phyloP scores from a whole-genome alignment of 2,888 invertebrate genomes.

The Microplitis deprimator region DNA sequence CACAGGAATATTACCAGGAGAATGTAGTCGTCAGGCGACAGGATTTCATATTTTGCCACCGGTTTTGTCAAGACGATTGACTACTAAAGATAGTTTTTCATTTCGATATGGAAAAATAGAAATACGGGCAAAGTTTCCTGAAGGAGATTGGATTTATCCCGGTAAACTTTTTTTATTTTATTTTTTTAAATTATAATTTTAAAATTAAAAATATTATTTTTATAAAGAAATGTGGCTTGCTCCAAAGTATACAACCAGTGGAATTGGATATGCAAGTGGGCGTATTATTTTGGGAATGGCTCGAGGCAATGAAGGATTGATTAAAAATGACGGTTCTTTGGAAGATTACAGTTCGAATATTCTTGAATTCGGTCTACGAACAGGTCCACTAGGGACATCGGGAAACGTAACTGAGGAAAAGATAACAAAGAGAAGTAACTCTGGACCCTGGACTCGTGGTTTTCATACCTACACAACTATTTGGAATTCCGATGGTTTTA shows the following conservation, averaged over 20 bases:
- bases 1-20: constrained; percentile 62
- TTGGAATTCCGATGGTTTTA: constrained; percentile 71
- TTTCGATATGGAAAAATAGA: constrained; percentile 74
- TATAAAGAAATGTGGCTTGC: constrained; percentile 69
- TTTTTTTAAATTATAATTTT: constrained; percentile 16
- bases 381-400: constrained; percentile 48
- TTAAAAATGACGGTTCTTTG: constrained; percentile 28
- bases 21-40: constrained; percentile 63
- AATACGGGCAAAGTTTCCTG: constrained; percentile 73
- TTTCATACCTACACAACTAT: constrained; percentile 73
- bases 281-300: constrained; percentile 73
- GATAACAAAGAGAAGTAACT: constrained; percentile 49
- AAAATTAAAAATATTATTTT: constrained; percentile 29
- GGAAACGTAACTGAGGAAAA: constrained; percentile 52
- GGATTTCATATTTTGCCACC: constrained; percentile 71
- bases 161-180: constrained; percentile 62
- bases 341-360: constrained; percentile 54
- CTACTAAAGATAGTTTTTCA: constrained; percentile 67
- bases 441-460: constrained; percentile 63
- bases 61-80: constrained; percentile 71
- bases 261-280: constrained; percentile 67
- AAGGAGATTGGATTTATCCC: constrained; percentile 75
- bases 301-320: constrained; percentile 70
- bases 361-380: constrained; percentile 63
- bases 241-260: constrained; percentile 62